phyloP scores from a whole-genome alignment of 2,888 invertebrate species.

The Philereme transversata region DNA sequence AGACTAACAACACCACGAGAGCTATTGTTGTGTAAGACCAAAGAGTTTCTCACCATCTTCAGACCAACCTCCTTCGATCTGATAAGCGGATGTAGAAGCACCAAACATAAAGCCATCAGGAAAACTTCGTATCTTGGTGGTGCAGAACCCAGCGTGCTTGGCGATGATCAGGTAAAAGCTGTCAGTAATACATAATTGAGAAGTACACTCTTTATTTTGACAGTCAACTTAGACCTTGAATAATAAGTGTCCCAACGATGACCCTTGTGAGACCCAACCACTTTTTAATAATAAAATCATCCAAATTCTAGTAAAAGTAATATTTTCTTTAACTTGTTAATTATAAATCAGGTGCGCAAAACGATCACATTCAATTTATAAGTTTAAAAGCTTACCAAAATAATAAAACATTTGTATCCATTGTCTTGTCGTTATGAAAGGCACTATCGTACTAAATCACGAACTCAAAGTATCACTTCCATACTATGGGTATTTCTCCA shows the following conservation, averaged over 20 bases:
- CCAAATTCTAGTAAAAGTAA: too few relatives aligned
- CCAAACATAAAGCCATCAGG: constrained; percentile 63
- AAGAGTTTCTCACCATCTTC: constrained; percentile 70
- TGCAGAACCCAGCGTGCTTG: constrained; percentile 35
- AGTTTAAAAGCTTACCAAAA: constrained; percentile 14
- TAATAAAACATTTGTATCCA: constrained; percentile 11
- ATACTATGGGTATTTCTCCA: constrained; percentile 7
- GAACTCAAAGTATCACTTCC: neutral
- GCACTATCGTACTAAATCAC: constrained; percentile 15
- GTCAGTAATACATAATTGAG: constrained; percentile 29
- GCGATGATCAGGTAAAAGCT: constrained; percentile 42
- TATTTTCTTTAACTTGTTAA: too few relatives aligned
- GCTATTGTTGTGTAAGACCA: too few relatives aligned
- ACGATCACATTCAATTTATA: too few relatives aligned
- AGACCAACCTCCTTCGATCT: constrained; percentile 84
- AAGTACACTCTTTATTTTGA: too few relatives aligned
- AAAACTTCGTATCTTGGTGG: constrained; percentile 52
- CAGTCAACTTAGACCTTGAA: too few relatives aligned
- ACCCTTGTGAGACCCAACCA: constrained; percentile 3
- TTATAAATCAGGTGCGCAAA: too few relatives aligned
- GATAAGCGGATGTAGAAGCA: constrained; percentile 78
- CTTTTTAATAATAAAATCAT: too few relatives aligned
- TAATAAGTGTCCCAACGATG: neutral
- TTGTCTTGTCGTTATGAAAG: constrained; percentile 11
- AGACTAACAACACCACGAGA: too few relatives aligned